phyloP scores from a whole-genome alignment of 2,888 invertebrate genomes.

The Synanthedon tipuliformis region DNA sequence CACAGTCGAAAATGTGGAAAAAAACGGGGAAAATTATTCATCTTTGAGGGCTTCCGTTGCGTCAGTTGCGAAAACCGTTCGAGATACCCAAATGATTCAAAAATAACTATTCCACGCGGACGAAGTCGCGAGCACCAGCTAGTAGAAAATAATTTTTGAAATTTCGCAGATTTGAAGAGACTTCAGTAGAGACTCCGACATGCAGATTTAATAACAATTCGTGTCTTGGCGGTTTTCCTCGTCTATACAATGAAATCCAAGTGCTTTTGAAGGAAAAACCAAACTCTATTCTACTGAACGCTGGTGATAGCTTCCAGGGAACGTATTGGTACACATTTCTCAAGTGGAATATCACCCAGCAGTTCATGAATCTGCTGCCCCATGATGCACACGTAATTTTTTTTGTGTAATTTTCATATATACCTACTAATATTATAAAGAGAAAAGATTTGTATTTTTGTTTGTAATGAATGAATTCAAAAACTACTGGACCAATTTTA shows the following conservation, averaged over 20 bases:
- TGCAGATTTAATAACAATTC: constrained; percentile 64
- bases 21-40: too few relatives aligned
- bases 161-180: constrained; percentile 70
- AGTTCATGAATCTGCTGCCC: constrained; percentile 80
- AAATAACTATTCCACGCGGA: too few relatives aligned
- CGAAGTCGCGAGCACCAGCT: too few relatives aligned
- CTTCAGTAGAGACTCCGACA: constrained; percentile 63
- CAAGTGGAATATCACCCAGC: constrained; percentile 79
- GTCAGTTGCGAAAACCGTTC: too few relatives aligned
- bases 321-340: constrained; percentile 85
- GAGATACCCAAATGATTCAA: too few relatives aligned
- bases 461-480: too few relatives aligned
- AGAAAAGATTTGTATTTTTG: too few relatives aligned
- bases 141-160: too few relatives aligned
- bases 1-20: too few relatives aligned
- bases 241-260: constrained; percentile 70
- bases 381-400: constrained; percentile 79
- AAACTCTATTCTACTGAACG: constrained; percentile 79
- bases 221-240: constrained; percentile 79
- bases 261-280: constrained; percentile 55
- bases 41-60: too few relatives aligned
- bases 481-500: too few relatives aligned
- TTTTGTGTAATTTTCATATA: constrained; percentile 6
- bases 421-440: too few relatives aligned
- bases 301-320: constrained; percentile 87